A percentile compares a stretch with the other conserved stretches of the same genome.
Evolutionary conservation across 1,140 invertebrate genomes (phyloP).

Genomic region (Bilobella aurantiaca): DNA sequence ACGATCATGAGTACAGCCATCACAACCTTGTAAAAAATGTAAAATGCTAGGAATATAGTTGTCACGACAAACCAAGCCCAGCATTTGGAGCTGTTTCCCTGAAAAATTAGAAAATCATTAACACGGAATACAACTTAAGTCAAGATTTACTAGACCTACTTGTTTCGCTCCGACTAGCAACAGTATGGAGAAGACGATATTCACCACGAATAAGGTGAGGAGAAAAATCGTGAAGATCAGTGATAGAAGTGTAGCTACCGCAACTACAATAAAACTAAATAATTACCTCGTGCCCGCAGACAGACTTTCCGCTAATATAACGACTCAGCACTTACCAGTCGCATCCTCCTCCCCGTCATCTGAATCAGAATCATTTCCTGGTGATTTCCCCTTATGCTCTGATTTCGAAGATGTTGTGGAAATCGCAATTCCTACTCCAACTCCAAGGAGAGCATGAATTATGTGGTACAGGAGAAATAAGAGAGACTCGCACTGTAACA

Average conservation of each 20-base stretch:
- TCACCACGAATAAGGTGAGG: neutral
- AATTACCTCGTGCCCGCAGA: neutral
- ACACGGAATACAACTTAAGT: neutral
- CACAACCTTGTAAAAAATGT: neutral
- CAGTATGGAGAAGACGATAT: neutral
- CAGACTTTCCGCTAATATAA: neutral
- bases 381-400: neutral
- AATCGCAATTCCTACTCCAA: neutral
- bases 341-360: neutral
- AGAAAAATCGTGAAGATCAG: neutral
- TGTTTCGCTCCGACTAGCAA: neutral
- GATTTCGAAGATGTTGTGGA: neutral
- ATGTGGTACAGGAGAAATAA: neutral
- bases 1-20: neutral
- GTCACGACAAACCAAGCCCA: neutral
- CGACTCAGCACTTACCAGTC: neutral
- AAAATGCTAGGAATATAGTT: neutral
- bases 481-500: neutral
- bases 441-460: neutral
- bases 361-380: neutral
- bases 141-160: neutral
- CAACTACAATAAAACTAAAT: neutral
- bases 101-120: neutral
- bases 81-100: neutral
- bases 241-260: neutral